phyloP scores from a whole-genome alignment of 2,113 vertebrate species.

The Alexandromys fortis region DNA sequence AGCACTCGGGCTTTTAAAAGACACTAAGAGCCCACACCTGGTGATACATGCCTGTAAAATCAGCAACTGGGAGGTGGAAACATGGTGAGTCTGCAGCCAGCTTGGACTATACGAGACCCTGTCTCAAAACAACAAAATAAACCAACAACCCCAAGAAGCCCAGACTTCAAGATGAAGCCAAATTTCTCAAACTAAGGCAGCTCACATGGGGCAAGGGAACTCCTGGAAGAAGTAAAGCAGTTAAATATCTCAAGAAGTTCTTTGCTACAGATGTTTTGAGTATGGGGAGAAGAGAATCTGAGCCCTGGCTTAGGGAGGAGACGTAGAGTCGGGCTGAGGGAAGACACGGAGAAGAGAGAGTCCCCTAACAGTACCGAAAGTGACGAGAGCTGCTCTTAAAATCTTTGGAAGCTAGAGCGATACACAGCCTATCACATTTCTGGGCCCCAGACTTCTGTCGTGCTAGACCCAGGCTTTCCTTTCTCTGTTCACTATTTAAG shows the following conservation, averaged over 20 bases:
- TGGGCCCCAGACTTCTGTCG: neutral
- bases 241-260: constrained; percentile 18
- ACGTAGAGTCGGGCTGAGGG: constrained; percentile 23
- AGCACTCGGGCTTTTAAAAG: constrained; percentile 16
- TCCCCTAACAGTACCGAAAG: neutral
- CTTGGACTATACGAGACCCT: neutral
- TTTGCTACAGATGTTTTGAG: neutral
- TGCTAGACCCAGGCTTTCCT: neutral
- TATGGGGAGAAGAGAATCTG: constrained; percentile 25
- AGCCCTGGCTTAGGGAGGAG: neutral
- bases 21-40: neutral
- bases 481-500: neutral
- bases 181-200: neutral
- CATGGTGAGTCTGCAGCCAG: neutral
- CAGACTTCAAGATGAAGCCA: neutral
- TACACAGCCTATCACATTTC: neutral
- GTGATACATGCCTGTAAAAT: neutral
- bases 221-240: neutral
- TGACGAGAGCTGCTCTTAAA: neutral
- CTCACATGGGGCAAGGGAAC: neutral
- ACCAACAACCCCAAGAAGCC: neutral
- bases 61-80: neutral
- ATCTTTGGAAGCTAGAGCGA: neutral
- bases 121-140: neutral
- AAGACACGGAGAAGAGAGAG: constrained; percentile 9